Percentiles rank a stretch among this genome's conserved stretches.
These are phyloP conservation scores for Ceyx cyanopectus DNA, from an alignment of 2,113 vertebrate genomes.

Conservation along the genomic window DNA sequence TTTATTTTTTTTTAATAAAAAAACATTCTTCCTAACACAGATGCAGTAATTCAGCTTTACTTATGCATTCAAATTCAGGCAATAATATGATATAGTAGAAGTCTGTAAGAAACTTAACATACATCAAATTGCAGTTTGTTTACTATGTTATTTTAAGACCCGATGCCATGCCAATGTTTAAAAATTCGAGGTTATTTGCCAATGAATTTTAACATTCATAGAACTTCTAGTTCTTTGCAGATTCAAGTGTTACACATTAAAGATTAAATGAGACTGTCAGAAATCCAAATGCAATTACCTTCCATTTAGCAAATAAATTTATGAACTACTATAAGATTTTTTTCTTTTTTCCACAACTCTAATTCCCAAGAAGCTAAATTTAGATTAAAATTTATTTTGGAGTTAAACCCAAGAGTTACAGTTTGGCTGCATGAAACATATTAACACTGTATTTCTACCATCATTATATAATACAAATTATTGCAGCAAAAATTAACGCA, in stretches of 20 bases:
- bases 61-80: background rate
- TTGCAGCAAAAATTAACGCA: background rate
- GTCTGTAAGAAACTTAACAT: background rate
- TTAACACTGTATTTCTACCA: background rate
- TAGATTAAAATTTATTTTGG: slow-evolving; percentile 17
- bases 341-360: background rate
- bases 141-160: background rate
- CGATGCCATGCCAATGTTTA: background rate
- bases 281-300: background rate
- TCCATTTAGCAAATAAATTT: slow-evolving; percentile 39
- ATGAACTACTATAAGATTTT: background rate
- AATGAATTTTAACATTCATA: background rate
- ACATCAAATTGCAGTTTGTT: background rate
- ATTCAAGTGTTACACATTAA: background rate
- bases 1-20: too few species aligned
- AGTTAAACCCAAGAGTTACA: slow-evolving; percentile 19
- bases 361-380: background rate
- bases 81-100: background rate
- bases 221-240: background rate
- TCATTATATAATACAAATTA: slow-evolving; percentile 6
- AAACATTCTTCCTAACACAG: background rate
- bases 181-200: background rate
- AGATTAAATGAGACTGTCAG: background rate
- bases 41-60: background rate
- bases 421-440: background rate